Base-by-base conservation (phyloP, 2,797 vertebrate genomes). In the Melanotaenia nigrans region DNA sequence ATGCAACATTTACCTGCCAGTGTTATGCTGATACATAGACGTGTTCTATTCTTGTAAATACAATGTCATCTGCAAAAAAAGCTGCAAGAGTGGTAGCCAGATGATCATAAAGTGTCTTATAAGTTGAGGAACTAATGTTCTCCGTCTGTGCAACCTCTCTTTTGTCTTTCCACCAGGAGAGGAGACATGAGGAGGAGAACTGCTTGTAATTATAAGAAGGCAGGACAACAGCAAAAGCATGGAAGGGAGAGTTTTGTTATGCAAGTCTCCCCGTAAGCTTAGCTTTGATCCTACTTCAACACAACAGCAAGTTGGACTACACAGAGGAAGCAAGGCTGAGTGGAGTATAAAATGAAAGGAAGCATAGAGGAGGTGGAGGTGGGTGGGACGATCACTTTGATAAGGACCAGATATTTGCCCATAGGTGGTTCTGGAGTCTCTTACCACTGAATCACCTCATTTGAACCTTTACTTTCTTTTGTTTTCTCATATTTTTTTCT, bases 201-300 rank as follows among this genome's bases (percentile, higher is more conserved):
- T 88, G 89, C 78, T 75, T 77, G 75, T 67, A 70, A 90, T 92
- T 89, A 92, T 65, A 45, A 56, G 54, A 76, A 71, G 80, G 36
- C 64, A 68, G 56, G 64, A 58, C 59, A 28, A 24, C 64, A 42
- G 71, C 59, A 14, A 65, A 59, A 35, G 54, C 28, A 38, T 3
- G 55, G 38, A 65, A 45, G 60, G 36, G 57, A 60, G 58, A 24
- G 61, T 49, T 71, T 63, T 82, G 51, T 90, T 82, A 79, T 60
- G 62, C 54, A 77, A 79, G 53, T 56, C 60, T 55, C 49, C 49
- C 58, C 0, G 14, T 77, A 40, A 76, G 80, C 71, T 73, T 54
- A 40, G 47, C 82, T 90, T 87, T 89, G 76, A 89, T 90, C 83
- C 30, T 18, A 42, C 53, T 59, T 85, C 56, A 82, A 64, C 69